Evolutionary conservation across 1,140 invertebrate genomes (phyloP).

Genomic region (Triops longicaudatus): DNA sequence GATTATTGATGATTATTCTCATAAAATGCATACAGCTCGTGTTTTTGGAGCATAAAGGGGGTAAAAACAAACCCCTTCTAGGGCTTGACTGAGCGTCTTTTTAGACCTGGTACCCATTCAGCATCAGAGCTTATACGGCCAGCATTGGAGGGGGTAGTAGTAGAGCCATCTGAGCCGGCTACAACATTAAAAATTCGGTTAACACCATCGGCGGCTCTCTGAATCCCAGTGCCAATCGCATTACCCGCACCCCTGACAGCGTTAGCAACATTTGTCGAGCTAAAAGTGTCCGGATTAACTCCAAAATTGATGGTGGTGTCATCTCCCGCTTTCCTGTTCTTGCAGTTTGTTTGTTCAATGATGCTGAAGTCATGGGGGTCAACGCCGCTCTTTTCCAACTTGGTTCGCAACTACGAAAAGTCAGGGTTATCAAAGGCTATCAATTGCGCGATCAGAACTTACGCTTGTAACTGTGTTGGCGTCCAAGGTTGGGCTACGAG

Average conservation of each 20-base stretch:
- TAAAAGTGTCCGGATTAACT: slow-evolving; percentile 65
- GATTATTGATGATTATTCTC: too few species aligned
- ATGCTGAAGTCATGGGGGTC: slow-evolving; percentile 65
- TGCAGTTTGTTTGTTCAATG: slow-evolving; percentile 59
- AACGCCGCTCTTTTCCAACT: slow-evolving; percentile 51
- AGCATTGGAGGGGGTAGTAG: neutral
- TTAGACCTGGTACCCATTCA: neutral
- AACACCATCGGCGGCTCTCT: slow-evolving; percentile 46
- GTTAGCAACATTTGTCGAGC: slow-evolving; percentile 55
- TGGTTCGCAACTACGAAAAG: slow-evolving; percentile 48
- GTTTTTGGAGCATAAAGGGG: neutral
- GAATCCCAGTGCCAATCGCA: slow-evolving; percentile 55
- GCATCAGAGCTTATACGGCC: neutral
- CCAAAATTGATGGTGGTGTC: slow-evolving; percentile 55
- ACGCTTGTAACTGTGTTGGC: slow-evolving; percentile 53
- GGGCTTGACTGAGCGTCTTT: neutral
- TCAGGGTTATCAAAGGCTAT: slow-evolving; percentile 23
- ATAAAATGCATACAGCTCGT: neutral
- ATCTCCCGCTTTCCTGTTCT: slow-evolving; percentile 40
- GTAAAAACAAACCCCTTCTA: neutral
- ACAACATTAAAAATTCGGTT: slow-evolving; percentile 43
- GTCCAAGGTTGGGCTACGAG: slow-evolving; percentile 56
- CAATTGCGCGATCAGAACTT: neutral
- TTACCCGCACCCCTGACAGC: slow-evolving; percentile 60
- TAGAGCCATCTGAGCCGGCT: neutral